Conservation (phyloP, 2,113 vertebrate species). For the Lynx canadensis region DNA sequence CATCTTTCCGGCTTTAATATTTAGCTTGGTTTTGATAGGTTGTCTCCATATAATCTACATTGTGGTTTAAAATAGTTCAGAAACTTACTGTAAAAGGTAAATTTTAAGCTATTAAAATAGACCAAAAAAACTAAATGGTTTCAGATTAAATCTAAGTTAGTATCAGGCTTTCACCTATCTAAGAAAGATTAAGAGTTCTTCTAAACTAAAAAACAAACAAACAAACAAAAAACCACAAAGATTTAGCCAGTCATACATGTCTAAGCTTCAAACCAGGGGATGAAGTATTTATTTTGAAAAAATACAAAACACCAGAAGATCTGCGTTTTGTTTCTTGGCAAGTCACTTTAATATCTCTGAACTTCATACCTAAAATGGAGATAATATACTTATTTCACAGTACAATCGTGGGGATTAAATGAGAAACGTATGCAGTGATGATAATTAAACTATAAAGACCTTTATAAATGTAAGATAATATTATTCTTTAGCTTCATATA, state of each 20-base stretch:
- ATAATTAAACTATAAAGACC: neutral
- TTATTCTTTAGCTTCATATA: neutral
- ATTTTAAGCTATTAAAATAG: slow-evolving; percentile 8
- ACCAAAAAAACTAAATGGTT: neutral
- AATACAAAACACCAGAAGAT: neutral
- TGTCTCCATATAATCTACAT: neutral
- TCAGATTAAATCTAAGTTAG: slow-evolving; percentile 15
- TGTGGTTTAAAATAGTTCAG: slow-evolving; percentile 15
- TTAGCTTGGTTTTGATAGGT: neutral
- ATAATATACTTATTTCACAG: neutral
- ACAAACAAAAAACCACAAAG: neutral
- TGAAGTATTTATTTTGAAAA: neutral
- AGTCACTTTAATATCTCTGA: neutral
- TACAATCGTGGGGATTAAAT: neutral
- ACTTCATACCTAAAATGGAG: neutral
- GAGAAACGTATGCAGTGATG: neutral
- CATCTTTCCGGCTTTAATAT: neutral
- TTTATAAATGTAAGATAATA: neutral
- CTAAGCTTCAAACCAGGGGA: neutral
- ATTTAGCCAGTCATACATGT: neutral
- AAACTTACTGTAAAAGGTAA: neutral
- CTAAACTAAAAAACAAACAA: neutral
- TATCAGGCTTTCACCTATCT: neutral
- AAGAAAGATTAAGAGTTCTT: neutral
- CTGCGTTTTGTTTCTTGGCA: neutral